Evolutionary conservation across 1,140 invertebrate genomes (phyloP), one percentile per base, ranked within the genome.

Genomic region (Anastrepha ludens): DNA sequence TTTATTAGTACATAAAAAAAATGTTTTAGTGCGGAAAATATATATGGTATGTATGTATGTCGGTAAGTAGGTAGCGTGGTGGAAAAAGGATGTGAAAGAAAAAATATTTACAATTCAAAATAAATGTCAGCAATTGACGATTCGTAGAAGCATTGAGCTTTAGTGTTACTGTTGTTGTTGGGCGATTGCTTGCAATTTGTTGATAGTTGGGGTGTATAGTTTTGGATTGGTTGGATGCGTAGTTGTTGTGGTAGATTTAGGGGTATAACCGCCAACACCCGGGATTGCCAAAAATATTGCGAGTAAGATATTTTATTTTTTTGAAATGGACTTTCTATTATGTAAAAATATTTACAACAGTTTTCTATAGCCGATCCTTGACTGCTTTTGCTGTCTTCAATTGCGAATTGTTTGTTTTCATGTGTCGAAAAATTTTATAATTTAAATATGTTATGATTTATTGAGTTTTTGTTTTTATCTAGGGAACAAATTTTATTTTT

Each of bases 301-400:
- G 3, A 78, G 70, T 78, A 11, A 60, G 55, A 39, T 44, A 15
- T 86, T 62, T 86, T 13, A 7, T 44, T 64, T 9, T 17, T 81
- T 50, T 9, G 29, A 29, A 29, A 29, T 29, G 20, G 2, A 58
- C 41, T 86, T 17, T 81, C 58, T 55, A 9, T 8, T 87, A 29
- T 58, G 67, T n/a, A 44, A 70, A 87, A 87, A 87, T 87, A 87
- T 87, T 87, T 87, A 87, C 86, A 87, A 87, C 86, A 87, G 86
- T 59, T 87, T 87, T 87, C 60, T 39, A 39, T 86, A 29, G 59
- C 39, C 9, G 39, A 62, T 41, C 29, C 67, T 44, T 9, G 8
- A 41, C 67, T 17, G 44, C 5, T n/a, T 44, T 2, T 67, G 9
- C 29, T 44, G 20, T 1, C 2, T 5, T 67, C 9, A 39, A 9